Evolutionary conservation across 2,888 invertebrate genomes (phyloP).

Genomic region (Nephrotoma guestfalica): DNA sequence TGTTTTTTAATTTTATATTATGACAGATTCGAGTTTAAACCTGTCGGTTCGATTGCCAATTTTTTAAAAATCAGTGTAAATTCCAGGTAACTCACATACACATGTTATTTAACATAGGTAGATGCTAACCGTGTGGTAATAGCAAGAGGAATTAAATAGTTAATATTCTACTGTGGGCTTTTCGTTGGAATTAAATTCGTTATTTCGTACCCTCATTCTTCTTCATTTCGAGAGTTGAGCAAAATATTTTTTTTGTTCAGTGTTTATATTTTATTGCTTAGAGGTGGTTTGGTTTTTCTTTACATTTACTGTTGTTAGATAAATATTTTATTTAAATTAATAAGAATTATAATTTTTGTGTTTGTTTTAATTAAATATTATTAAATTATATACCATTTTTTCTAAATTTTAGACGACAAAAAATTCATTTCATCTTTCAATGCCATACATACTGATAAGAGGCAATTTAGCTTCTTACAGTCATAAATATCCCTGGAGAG

Average conservation of each 20-base stretch:
- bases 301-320: neutral
- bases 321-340: neutral
- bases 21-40: too few relatives aligned
- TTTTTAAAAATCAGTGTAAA: too few relatives aligned
- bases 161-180: too few relatives aligned
- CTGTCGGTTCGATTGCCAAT: too few relatives aligned
- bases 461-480: slow-evolving; percentile 78
- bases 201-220: neutral
- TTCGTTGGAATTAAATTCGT: too few relatives aligned
- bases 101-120: too few relatives aligned
- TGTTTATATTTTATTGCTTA: neutral
- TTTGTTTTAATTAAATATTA: neutral
- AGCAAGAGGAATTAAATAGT: too few relatives aligned
- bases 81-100: too few relatives aligned
- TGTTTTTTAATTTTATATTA: too few relatives aligned
- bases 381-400: neutral
- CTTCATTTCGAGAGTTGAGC: neutral
- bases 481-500: slow-evolving; percentile 77
- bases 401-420: neutral
- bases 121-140: too few relatives aligned
- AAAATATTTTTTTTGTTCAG: neutral
- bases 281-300: neutral
- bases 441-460: slow-evolving; percentile 84
- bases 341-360: neutral
- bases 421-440: slow-evolving; percentile 26